Percentiles rank a stretch among this genome's conserved stretches.
phyloP scores from a whole-genome alignment of 2,888 invertebrate species.

The Drosophila gaucha region DNA sequence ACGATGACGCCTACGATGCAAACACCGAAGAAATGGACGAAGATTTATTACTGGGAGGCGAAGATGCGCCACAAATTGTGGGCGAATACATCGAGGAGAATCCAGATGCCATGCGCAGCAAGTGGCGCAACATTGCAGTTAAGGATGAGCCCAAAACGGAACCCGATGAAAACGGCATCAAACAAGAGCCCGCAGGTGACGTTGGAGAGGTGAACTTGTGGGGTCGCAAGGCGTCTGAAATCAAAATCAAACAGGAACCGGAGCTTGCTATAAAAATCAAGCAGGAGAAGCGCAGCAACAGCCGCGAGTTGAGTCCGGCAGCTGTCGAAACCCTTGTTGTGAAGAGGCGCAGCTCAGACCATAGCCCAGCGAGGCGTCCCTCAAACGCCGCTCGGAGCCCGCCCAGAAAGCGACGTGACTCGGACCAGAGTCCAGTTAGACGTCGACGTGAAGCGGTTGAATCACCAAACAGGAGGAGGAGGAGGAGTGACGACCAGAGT shows the following conservation, averaged over 20 bases:
- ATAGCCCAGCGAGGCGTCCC: background rate
- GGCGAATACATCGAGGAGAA: constrained; percentile 93
- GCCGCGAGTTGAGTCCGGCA: constrained; percentile 39
- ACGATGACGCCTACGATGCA: constrained; percentile 89
- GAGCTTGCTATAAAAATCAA: constrained; percentile 39
- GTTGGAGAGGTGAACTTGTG: constrained; percentile 55
- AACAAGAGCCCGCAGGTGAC: constrained; percentile 49
- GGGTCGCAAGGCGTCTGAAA: constrained; percentile 64
- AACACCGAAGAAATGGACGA: constrained; percentile 85
- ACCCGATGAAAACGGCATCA: constrained; percentile 20
- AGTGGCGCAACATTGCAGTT: constrained; percentile 83
- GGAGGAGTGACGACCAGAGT: background rate
- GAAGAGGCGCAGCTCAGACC: background rate
- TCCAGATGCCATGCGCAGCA: constrained; percentile 87
- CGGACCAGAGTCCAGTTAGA: constrained; percentile 25
- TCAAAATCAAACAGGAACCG: constrained; percentile 47
- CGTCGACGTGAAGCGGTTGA: background rate
- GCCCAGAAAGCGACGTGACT: constrained; percentile 8
- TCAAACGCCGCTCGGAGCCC: background rate
- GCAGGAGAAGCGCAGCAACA: constrained; percentile 57
- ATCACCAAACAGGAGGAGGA: background rate
- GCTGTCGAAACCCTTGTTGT: too few relatives aligned
- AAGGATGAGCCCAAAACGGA: constrained; percentile 67
- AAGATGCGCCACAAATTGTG: constrained; percentile 96
- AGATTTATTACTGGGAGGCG: constrained; percentile 89